Conservation (phyloP, 1,140 invertebrate species). For the Bombus balteatus region DNA sequence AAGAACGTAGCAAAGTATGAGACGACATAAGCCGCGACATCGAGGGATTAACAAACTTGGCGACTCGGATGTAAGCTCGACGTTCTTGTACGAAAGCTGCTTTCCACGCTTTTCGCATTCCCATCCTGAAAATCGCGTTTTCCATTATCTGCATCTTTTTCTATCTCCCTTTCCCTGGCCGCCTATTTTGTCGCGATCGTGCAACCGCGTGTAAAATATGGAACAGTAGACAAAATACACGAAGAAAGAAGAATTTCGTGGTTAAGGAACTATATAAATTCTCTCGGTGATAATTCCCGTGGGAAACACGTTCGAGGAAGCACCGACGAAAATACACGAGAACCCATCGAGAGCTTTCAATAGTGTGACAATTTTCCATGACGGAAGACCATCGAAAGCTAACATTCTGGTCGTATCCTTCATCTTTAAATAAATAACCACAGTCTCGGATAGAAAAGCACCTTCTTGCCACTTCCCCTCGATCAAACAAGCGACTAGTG, state of each 20-base stretch:
- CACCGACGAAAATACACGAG: not conserved
- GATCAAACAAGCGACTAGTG: not conserved
- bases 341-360: not conserved
- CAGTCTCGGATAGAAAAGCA: not conserved
- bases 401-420: not conserved
- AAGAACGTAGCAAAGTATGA: not conserved
- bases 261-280: not conserved
- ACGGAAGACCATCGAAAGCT: no score
- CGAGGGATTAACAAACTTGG: constrained; percentile 37
- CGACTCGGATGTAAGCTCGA: not conserved
- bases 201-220: not conserved
- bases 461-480: not conserved
- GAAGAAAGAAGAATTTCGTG: not conserved
- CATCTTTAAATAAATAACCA: constrained; percentile 31
- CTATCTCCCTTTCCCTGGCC: not conserved
- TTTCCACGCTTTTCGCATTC: constrained; percentile 3
- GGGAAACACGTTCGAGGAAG: not conserved
- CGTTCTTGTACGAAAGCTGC: constrained; percentile 20
- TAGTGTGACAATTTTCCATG: not conserved
- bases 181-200: not conserved
- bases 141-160: constrained; percentile 6
- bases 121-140: constrained; percentile 21
- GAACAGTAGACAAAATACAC: not conserved
- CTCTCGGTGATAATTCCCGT: not conserved
- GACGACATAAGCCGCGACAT: not conserved